Conservation (phyloP, 2,797 vertebrate genomes). For the Chelon labrosus region DNA sequence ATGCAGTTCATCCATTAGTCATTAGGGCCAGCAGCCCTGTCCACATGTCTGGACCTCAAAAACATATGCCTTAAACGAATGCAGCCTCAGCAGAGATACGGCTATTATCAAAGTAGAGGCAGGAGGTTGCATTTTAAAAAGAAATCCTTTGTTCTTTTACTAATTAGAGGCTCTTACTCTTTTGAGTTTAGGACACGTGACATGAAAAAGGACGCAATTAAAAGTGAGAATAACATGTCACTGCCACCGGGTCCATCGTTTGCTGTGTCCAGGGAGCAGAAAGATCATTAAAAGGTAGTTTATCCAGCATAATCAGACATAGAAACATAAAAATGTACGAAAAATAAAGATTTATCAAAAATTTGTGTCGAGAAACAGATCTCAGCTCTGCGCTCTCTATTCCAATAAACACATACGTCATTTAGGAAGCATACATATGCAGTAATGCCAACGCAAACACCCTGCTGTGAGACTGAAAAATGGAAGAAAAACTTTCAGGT, state of each 20-base stretch:
- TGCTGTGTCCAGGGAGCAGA: neutral
- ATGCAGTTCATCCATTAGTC: slow-evolving; percentile 21
- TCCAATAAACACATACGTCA: no score
- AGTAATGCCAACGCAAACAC: no score
- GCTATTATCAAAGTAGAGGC: slow-evolving; percentile 6
- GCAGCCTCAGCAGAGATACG: neutral
- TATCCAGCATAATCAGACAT: no score
- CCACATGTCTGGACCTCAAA: slow-evolving; percentile 8
- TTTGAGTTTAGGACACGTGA: neutral
- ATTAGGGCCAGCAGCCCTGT: neutral
- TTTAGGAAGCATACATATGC: no score
- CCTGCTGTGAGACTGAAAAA: no score
- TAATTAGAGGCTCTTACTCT: no score
- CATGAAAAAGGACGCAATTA: neutral
- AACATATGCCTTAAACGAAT: slow-evolving; percentile 2
- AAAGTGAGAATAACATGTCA: neutral
- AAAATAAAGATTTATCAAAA: no score
- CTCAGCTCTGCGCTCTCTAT: no score
- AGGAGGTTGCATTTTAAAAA: neutral
- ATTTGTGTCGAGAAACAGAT: no score
- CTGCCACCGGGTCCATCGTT: neutral
- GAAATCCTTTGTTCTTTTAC: neutral
- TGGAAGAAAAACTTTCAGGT: no score
- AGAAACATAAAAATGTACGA: neutral
- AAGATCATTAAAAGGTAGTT: neutral